Conservation (phyloP, 2,888 invertebrate genomes). For the Cantharis rufa region DNA sequence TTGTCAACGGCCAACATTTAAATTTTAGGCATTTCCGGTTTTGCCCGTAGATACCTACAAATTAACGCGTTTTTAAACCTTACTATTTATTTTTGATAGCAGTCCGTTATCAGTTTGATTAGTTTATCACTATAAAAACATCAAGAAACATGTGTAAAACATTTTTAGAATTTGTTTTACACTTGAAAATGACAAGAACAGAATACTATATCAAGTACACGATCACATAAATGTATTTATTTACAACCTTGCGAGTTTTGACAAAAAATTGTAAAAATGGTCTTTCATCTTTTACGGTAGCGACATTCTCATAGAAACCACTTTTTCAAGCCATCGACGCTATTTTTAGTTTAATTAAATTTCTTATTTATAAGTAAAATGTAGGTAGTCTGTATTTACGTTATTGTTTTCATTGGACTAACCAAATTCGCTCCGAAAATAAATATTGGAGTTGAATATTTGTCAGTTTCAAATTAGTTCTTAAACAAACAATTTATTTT, state of each 20-base stretch:
- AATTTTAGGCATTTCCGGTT: conserved; percentile 12
- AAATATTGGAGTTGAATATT: background rate
- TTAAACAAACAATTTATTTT: conserved; percentile 1
- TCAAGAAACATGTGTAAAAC: conserved; percentile 54
- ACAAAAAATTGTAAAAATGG: background rate
- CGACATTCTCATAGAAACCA: background rate
- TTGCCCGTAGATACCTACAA: background rate
- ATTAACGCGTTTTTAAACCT: conserved; percentile 1
- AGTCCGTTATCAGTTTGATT: conserved; percentile 48
- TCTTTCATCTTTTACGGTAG: background rate
- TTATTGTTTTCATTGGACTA: background rate
- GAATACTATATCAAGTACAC: conserved; percentile 9
- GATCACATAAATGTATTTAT: conserved; percentile 12
- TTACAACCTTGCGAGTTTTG: conserved; percentile 20
- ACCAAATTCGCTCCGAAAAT: background rate
- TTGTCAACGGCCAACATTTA: background rate
- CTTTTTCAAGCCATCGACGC: background rate
- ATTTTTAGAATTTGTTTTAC: conserved; percentile 32
- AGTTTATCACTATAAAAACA: conserved; percentile 53
- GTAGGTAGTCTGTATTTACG: background rate
- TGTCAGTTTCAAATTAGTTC: background rate
- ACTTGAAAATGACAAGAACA: conserved; percentile 19
- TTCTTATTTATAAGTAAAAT: background rate
- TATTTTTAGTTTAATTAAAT: background rate
- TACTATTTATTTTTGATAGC: conserved; percentile 30